Conservation (phyloP, 2,113 vertebrate genomes). For the Emberiza fucata region DNA sequence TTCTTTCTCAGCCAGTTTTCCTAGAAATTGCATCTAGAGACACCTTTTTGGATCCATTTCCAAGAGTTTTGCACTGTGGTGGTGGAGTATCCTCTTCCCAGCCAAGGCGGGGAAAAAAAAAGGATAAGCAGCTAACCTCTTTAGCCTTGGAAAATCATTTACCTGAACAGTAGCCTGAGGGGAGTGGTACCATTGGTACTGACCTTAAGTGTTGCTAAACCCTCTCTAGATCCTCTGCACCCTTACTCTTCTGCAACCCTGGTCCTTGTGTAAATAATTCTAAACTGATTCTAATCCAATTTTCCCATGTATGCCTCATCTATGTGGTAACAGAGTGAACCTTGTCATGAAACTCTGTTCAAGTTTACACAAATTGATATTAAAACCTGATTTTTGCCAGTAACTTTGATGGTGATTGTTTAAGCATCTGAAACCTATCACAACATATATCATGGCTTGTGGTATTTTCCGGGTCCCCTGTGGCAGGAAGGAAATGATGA, state of each 20-base stretch:
- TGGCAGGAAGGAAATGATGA: too few species aligned
- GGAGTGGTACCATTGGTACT: too few species aligned
- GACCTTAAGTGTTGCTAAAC: not conserved
- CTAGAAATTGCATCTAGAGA: not conserved
- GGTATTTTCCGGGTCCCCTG: too few species aligned
- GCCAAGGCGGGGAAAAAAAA: not conserved
- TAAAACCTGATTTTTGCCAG: not conserved
- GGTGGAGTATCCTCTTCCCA: not conserved
- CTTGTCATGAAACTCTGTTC: not conserved
- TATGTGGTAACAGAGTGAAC: not conserved
- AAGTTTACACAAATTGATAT: not conserved
- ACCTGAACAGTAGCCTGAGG: not conserved
- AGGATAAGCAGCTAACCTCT: not conserved
- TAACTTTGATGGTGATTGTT: not conserved
- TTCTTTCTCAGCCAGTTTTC: not conserved
- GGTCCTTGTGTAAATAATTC: not conserved
- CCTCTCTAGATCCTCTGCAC: not conserved
- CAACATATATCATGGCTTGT: not conserved
- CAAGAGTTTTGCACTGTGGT: not conserved
- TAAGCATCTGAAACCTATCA: not conserved
- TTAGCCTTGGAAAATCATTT: not conserved
- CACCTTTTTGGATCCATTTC: not conserved
- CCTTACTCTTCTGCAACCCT: not conserved
- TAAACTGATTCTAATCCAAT: not conserved
- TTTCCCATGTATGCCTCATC: not conserved